Evolutionary conservation across 53 echinoderm and acorn worm species (phyloP), one percentile per base, ranked within the genome.

Genomic region (Echinometra lucunter): DNA sequence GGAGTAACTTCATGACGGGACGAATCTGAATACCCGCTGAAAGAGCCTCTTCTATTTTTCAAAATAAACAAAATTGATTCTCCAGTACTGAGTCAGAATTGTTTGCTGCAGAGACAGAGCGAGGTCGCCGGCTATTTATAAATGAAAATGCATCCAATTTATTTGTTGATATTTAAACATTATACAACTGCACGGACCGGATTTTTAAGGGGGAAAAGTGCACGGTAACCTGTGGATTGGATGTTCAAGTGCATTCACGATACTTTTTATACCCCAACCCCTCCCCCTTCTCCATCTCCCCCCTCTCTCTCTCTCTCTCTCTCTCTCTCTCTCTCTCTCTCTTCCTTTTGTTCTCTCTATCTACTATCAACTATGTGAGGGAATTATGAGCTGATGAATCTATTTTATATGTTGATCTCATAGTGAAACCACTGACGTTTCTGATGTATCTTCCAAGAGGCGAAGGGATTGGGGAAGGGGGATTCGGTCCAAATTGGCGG

Each of bases 31-130:
- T 37, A 75, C 37, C 40, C 83, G 45, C 10, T 83, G 9, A 40
- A 49, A 47, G n/a, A 83, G 47, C 83, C 83, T n/a, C 53, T 53
- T 53, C n/a, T n/a, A n/a, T n/a, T 80, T n/a, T 83, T 45, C 27
- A 47, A 83, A 80, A 89, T 89, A 89, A 89, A 89, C 38, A 89
- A 11, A 56, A 89, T 58, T 89, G 89, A 28, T 89, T 89, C 47
- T 89, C 12, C 35, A 89, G 58, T 37, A 58, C 16, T 35, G 37
- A 57, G 21, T 1, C 89, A 37, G 21, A 38, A 34, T 89, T 89
- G 58, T 89, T 89, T 89, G 89, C 57, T 58, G 0, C 13, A 17
- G 37, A 60, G 27, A 83, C 13, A 82, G 37, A 89, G 89, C 58
- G 60, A 58, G 57, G 89, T 58, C 60, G 58, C 56, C 47, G 58